These are phyloP conservation scores for Oxyscelio sp. DNA, from an alignment of 2,888 invertebrate genomes.

Conservation along the genomic window DNA sequence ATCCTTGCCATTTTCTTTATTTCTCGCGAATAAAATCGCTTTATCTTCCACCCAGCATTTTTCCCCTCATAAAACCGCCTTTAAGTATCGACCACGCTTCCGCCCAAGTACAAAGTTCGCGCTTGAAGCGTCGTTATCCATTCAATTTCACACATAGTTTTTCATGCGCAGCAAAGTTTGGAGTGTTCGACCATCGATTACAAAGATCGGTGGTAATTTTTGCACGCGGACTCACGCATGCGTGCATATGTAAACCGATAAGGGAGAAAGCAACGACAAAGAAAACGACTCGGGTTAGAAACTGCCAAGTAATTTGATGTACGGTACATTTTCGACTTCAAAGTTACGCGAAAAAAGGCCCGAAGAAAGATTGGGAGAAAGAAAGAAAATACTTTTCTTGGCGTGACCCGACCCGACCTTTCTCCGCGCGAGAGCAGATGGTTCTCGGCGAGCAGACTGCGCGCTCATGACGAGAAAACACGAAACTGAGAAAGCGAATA, in stretches of 20 bases:
- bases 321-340: constrained; percentile 56
- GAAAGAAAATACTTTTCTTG: constrained; percentile 67
- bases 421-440: constrained; percentile 72
- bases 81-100: constrained; percentile 56
- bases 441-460: constrained; percentile 64
- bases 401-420: constrained; percentile 75
- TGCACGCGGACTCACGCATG: constrained; percentile 15
- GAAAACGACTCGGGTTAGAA: background rate
- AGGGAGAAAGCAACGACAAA: background rate
- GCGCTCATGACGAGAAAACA: constrained; percentile 65
- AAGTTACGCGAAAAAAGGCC: constrained; percentile 58
- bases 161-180: constrained; percentile 49
- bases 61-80: constrained; percentile 49
- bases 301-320: constrained; percentile 65
- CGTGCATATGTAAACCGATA: background rate
- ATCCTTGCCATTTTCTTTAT: constrained; percentile 41
- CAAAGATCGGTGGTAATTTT: constrained; percentile 53
- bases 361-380: constrained; percentile 6
- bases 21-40: constrained; percentile 38
- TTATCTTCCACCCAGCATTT: constrained; percentile 42
- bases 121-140: constrained; percentile 58
- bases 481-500: constrained; percentile 61
- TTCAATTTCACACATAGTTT: constrained; percentile 64
- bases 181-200: constrained; percentile 49
- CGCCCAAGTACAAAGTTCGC: constrained; percentile 54